Percentiles rank a stretch among this genome's conserved stretches.
phyloP scores from a whole-genome alignment of 2,113 vertebrate genomes.

The Chauna torquata region DNA sequence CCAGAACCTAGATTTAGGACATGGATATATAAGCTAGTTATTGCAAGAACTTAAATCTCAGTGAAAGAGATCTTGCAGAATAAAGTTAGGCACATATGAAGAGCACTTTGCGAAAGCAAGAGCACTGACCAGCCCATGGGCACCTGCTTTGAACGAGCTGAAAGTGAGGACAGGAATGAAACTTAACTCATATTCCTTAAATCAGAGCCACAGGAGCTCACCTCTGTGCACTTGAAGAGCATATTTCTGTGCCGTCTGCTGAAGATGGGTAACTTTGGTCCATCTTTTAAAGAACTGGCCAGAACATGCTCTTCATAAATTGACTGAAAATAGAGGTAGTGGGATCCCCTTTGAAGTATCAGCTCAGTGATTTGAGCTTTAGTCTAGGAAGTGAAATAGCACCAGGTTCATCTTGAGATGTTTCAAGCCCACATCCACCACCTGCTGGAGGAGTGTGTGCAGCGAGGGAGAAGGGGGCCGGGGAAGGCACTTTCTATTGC shows the following conservation, averaged over 20 bases:
- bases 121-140: background rate
- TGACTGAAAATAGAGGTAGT: background rate
- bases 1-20: background rate
- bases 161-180: background rate
- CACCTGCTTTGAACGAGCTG: background rate
- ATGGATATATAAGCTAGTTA: background rate
- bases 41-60: background rate
- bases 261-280: background rate
- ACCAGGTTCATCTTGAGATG: background rate
- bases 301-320: background rate
- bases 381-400: background rate
- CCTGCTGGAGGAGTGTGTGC: background rate
- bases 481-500: background rate
- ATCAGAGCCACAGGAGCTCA: background rate
- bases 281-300: background rate
- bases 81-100: background rate
- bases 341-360: background rate
- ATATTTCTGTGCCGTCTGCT: background rate
- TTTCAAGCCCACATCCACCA: background rate
- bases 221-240: background rate
- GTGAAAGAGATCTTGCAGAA: background rate
- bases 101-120: background rate
- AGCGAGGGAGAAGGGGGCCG: rapidly evolving
- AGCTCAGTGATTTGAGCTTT: background rate
- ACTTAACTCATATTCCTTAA: background rate